These are phyloP conservation scores for Timema cristinae DNA, from an alignment of 2,888 invertebrate species.

Conservation along the genomic window DNA sequence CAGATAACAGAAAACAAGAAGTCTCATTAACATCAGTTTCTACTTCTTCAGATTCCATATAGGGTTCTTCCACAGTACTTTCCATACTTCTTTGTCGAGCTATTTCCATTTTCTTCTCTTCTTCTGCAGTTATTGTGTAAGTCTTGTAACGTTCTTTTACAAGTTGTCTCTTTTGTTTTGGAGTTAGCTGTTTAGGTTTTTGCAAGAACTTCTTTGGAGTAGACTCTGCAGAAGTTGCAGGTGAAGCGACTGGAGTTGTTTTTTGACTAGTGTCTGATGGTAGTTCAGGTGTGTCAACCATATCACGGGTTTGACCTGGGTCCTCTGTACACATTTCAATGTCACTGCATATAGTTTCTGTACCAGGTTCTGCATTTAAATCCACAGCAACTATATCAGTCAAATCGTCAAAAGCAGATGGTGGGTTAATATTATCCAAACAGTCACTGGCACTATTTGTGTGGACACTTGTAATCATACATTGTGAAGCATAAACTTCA, in stretches of 20 bases:
- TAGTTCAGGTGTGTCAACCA: conserved; percentile 23
- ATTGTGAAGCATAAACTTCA: conserved; percentile 24
- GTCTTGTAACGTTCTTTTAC: conserved; percentile 74
- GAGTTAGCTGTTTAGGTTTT: conserved; percentile 54
- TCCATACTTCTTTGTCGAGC: conserved; percentile 29
- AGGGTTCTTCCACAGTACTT: neutral
- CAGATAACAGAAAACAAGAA: neutral
- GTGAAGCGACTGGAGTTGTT: conserved; percentile 55
- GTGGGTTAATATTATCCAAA: conserved; percentile 66
- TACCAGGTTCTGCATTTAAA: conserved; percentile 47
- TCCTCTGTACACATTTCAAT: conserved; percentile 52
- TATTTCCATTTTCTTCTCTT: conserved; percentile 32
- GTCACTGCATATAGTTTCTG: conserved; percentile 54
- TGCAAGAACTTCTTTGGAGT: conserved; percentile 60
- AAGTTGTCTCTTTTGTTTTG: conserved; percentile 70
- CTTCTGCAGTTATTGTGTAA: conserved; percentile 67
- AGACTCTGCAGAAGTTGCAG: conserved; percentile 65
- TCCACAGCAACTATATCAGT: conserved; percentile 53
- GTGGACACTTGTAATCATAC: conserved; percentile 19
- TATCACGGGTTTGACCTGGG: conserved; percentile 30
- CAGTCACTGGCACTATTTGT: conserved; percentile 51
- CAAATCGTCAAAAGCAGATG: conserved; percentile 67
- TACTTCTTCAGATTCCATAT: conserved; percentile 8
- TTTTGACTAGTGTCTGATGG: conserved; percentile 24
- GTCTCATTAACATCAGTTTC: conserved; percentile 13